A percentile compares a stretch with the other conserved stretches of the same genome.
Evolutionary conservation across 2,113 vertebrate genomes (phyloP).

Genomic region (Ammodytes dubius): DNA sequence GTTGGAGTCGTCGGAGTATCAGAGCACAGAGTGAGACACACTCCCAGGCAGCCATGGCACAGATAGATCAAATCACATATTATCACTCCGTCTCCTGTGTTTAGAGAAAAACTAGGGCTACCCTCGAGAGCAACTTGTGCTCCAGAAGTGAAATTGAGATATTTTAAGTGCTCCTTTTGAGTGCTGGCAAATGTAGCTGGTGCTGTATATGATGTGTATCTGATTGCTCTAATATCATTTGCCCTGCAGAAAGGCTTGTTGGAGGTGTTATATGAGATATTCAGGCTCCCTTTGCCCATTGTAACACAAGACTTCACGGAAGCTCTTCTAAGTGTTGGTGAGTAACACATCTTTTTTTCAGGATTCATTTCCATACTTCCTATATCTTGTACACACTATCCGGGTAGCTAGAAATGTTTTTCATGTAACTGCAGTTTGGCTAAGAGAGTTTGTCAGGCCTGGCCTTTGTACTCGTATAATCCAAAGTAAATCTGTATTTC

Average conservation of each 20-base stretch:
- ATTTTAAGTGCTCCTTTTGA: background rate
- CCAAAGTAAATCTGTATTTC: no score
- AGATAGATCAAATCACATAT: conserved; percentile 5
- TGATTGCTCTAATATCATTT: conserved; percentile 25
- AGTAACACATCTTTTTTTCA: conserved; percentile 31
- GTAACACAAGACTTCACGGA: conserved; percentile 95
- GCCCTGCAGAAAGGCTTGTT: conserved; percentile 90
- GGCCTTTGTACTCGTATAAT: background rate
- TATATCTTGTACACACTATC: background rate
- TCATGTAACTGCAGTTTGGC: background rate
- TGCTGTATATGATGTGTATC: conserved; percentile 3
- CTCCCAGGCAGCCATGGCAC: background rate
- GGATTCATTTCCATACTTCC: background rate
- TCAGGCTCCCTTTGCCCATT: conserved; percentile 95
- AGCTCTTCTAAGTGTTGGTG: conserved; percentile 95
- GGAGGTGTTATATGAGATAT: conserved; percentile 98
- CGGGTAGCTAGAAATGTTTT: background rate
- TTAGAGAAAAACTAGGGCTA: background rate
- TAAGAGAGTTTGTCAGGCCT: background rate
- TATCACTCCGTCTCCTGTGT: conserved; percentile 10
- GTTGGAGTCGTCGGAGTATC: background rate
- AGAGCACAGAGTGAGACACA: conserved; percentile 5
- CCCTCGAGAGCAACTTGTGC: background rate
- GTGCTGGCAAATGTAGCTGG: background rate
- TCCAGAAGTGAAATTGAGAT: background rate